phyloP scores from a whole-genome alignment of 1,140 invertebrate species.

The Harlomillsia oculata region DNA sequence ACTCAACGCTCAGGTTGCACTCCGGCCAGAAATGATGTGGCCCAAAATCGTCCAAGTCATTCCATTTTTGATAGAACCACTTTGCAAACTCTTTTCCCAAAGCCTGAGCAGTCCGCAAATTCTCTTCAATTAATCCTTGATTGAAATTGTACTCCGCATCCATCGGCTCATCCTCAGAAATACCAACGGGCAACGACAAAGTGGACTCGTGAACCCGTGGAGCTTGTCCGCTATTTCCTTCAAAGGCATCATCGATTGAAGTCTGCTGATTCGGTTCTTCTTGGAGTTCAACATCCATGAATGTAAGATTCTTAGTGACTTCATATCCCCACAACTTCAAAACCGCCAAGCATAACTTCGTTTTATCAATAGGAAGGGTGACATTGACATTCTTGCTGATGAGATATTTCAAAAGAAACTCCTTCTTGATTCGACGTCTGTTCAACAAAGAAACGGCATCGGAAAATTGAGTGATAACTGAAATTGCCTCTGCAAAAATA shows the following conservation, averaged over 20 bases:
- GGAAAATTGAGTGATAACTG: constrained; percentile 8
- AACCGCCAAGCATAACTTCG: neutral
- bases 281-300: neutral
- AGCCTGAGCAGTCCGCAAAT: constrained; percentile 37
- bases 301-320: constrained; percentile 37
- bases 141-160: neutral
- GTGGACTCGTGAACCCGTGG: too few relatives aligned
- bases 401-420: constrained; percentile 8
- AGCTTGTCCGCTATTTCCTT: too few relatives aligned
- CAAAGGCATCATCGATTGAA: too few relatives aligned
- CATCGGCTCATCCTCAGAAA: constrained; percentile 1
- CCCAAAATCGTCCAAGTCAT: constrained; percentile 42
- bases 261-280: neutral
- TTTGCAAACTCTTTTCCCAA: constrained; percentile 47
- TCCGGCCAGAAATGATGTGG: constrained; percentile 51
- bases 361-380: neutral
- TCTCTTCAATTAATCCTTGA: neutral
- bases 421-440: constrained; percentile 6
- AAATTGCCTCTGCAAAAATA: constrained; percentile 8
- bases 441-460: constrained; percentile 15
- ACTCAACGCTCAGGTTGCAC: constrained; percentile 37
- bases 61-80: constrained; percentile 54
- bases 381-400: neutral
- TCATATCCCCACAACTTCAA: constrained; percentile 11
- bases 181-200: too few relatives aligned